Percentiles rank a stretch among this genome's conserved stretches.
These are phyloP conservation scores for Bubalus kerabau DNA, from an alignment of 2,113 vertebrate genomes.

Conservation along the genomic window DNA sequence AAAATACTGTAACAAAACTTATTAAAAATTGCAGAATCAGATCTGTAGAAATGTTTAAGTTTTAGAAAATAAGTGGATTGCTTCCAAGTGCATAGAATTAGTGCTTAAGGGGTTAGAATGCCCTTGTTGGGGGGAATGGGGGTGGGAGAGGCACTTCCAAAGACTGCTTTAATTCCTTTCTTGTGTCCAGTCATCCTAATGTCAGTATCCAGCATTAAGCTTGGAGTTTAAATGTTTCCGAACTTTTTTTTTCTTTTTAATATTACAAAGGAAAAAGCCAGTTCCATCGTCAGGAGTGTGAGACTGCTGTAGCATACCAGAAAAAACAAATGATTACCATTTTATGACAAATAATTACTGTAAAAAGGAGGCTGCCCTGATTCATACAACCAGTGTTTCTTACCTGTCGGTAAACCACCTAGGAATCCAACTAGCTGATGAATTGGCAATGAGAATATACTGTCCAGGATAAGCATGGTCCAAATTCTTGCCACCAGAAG, in stretches of 20 bases:
- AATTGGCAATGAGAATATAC: neutral
- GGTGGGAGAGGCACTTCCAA: neutral
- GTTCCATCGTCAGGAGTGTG: neutral
- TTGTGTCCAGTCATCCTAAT: neutral
- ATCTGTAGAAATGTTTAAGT: neutral
- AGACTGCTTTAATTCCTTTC: neutral
- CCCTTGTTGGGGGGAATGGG: fast-evolving
- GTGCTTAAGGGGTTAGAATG: neutral
- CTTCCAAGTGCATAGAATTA: neutral
- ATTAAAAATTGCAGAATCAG: neutral
- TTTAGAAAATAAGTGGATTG: conserved; percentile 6
- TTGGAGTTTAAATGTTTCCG: neutral
- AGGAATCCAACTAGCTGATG: neutral
- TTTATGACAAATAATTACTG: neutral
- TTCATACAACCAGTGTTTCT: neutral
- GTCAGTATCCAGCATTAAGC: neutral
- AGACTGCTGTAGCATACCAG: neutral
- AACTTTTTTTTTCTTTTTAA: neutral
- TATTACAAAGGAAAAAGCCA: neutral
- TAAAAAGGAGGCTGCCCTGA: neutral
- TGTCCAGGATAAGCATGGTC: neutral
- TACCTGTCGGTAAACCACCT: neutral
- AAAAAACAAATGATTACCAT: neutral
- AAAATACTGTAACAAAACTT: neutral
- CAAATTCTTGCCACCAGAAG: neutral